These are phyloP conservation scores for Pangasius sanitwongsei DNA, from an alignment of 2,797 vertebrate species.

Conservation along the genomic window DNA sequence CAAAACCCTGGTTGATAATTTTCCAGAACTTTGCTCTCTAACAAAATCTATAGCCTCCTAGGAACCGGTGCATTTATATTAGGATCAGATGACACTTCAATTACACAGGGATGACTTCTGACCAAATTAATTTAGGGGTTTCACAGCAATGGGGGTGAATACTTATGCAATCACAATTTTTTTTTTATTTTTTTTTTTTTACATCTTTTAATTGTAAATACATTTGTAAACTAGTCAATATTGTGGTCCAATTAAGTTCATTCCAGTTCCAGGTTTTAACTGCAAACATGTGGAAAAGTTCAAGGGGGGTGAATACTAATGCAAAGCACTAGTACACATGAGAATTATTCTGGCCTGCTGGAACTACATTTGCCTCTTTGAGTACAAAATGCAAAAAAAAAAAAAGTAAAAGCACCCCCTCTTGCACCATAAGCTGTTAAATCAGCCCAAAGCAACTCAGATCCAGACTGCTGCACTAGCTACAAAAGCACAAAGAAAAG, in stretches of 20 bases:
- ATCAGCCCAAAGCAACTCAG: constrained; percentile 15
- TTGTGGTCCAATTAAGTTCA: neutral
- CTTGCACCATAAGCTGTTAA: constrained; percentile 4
- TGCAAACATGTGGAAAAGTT: neutral
- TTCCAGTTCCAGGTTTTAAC: neutral
- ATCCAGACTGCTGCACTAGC: neutral
- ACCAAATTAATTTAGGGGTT: neutral
- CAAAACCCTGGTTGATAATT: neutral
- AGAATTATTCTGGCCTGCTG: neutral
- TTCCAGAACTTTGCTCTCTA: neutral
- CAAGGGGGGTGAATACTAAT: neutral
- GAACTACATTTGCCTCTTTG: neutral
- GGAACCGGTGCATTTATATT: neutral
- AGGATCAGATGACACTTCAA: neutral
- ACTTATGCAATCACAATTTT: neutral
- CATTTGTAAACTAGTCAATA: neutral
- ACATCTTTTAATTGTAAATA: neutral
- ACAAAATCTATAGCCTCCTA: neutral
- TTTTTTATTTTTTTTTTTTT: no score
- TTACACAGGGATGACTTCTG: neutral
- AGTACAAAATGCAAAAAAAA: neutral
- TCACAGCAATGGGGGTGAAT: neutral
- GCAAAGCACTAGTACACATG: constrained; percentile 3
- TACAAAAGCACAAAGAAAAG: neutral
- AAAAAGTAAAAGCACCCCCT: neutral